Evolutionary conservation across 2,888 invertebrate species (phyloP).

Genomic region (Timema podura): DNA sequence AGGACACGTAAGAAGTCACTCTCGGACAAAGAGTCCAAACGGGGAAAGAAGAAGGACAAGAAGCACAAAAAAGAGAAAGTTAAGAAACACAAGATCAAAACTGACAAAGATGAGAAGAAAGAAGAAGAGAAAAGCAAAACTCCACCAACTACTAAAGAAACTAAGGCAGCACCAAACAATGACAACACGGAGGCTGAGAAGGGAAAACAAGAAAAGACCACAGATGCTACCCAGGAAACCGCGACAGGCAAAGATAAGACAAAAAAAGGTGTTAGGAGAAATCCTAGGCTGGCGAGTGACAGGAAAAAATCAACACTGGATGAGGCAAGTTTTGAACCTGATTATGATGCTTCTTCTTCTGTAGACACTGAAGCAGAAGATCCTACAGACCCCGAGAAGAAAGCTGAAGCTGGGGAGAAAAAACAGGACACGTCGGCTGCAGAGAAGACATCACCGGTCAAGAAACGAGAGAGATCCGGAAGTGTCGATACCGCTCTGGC

Average conservation of each 20-base stretch:
- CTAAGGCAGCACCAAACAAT: conserved; percentile 24
- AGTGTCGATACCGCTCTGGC: conserved; percentile 29
- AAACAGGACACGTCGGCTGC: conserved; percentile 36
- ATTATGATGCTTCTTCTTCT: conserved; percentile 63
- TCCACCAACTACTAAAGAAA: conserved; percentile 30
- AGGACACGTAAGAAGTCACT: conserved; percentile 25
- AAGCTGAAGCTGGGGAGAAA: conserved; percentile 19
- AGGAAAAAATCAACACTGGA: conserved; percentile 65
- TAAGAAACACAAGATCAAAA: conserved; percentile 33
- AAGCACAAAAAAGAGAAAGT: conserved; percentile 28
- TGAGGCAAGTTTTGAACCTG: conserved; percentile 70
- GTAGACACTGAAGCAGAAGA: conserved; percentile 57
- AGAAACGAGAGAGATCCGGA: conserved; percentile 30
- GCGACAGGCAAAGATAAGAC: conserved; percentile 32
- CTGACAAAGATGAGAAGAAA: conserved; percentile 41
- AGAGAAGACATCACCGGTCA: conserved; percentile 36
- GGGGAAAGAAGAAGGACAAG: conserved; percentile 29
- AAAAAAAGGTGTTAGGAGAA: conserved; percentile 29
- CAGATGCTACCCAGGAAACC: conserved; percentile 35
- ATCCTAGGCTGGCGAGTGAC: conserved; percentile 41
- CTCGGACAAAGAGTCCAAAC: conserved; percentile 26
- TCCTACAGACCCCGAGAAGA: conserved; percentile 17
- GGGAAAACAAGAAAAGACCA: conserved; percentile 37
- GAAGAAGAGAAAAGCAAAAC: conserved; percentile 38
- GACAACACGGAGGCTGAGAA: conserved; percentile 23